phyloP scores from a whole-genome alignment of 53 echinoderm and acorn worm species.

The Antedon mediterranea region DNA sequence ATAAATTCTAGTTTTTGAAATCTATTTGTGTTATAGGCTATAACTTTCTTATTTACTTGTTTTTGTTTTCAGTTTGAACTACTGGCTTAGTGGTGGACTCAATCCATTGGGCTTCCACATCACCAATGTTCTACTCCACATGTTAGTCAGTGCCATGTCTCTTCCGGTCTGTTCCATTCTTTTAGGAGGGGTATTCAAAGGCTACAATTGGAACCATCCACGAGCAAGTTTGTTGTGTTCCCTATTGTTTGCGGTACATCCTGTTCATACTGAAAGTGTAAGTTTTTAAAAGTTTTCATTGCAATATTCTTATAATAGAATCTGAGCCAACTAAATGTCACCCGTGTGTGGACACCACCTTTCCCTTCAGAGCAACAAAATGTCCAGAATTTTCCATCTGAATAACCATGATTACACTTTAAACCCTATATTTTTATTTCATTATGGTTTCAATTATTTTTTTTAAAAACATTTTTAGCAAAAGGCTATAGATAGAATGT shows the following conservation, averaged over 20 bases:
- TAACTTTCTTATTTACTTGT: not conserved
- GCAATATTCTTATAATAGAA: too few species aligned
- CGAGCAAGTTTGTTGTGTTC: conserved; percentile 65
- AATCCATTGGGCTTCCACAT: conserved; percentile 70
- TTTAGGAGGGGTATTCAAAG: not conserved
- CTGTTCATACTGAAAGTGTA: conserved; percentile 90
- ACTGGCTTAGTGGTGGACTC: conserved; percentile 55
- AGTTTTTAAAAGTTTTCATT: conserved; percentile 13
- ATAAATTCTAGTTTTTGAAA: too few species aligned
- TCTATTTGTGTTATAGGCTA: not conserved
- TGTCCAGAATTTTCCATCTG: too few species aligned
- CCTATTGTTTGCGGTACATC: conserved; percentile 76
- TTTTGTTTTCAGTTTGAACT: conserved; percentile 43
- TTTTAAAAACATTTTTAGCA: too few species aligned
- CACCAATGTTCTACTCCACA: conserved; percentile 63
- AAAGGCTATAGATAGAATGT: too few species aligned
- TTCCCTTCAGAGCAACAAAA: too few species aligned
- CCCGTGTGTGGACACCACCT: too few species aligned
- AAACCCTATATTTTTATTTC: too few species aligned
- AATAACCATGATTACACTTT: too few species aligned
- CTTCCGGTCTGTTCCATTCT: conserved; percentile 38
- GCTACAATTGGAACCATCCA: conserved; percentile 8
- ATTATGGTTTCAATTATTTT: too few species aligned
- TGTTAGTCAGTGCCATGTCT: conserved; percentile 43
- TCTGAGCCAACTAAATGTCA: too few species aligned